Evolutionary conservation across 2,113 vertebrate genomes (phyloP).

Genomic region (Bubo scandiacus): DNA sequence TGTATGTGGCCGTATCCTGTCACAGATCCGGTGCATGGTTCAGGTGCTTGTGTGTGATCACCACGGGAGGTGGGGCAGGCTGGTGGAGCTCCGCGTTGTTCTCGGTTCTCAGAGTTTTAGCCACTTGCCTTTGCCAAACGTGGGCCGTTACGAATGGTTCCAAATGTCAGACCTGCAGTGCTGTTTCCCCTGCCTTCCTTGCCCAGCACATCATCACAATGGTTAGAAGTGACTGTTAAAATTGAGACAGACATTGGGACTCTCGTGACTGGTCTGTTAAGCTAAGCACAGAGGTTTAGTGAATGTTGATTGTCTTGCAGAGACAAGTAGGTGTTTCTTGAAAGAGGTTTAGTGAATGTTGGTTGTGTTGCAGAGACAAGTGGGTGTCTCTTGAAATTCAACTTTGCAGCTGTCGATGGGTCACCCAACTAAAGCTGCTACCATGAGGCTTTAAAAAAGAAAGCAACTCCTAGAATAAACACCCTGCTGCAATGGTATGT

Average conservation of each 20-base stretch:
- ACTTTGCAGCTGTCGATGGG: neutral
- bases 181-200: neutral
- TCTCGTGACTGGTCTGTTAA: neutral
- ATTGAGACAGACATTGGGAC: too few relatives aligned
- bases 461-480: neutral
- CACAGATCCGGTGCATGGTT: neutral
- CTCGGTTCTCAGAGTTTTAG: neutral
- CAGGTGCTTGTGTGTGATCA: accelerated
- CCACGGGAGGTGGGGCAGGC: accelerated
- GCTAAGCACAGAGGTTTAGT: neutral
- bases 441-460: neutral
- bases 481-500: neutral
- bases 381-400: neutral
- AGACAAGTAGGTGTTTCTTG: too few relatives aligned
- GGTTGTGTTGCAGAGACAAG: neutral
- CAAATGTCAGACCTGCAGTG: accelerated
- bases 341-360: neutral
- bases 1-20: neutral
- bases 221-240: neutral
- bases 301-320: too few relatives aligned
- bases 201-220: accelerated
- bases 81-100: neutral
- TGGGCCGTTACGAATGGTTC: neutral
- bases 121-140: neutral
- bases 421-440: neutral